Evolutionary conservation across 64 coral and sea anemone species (phyloP).

Genomic region (Actinia equina): DNA sequence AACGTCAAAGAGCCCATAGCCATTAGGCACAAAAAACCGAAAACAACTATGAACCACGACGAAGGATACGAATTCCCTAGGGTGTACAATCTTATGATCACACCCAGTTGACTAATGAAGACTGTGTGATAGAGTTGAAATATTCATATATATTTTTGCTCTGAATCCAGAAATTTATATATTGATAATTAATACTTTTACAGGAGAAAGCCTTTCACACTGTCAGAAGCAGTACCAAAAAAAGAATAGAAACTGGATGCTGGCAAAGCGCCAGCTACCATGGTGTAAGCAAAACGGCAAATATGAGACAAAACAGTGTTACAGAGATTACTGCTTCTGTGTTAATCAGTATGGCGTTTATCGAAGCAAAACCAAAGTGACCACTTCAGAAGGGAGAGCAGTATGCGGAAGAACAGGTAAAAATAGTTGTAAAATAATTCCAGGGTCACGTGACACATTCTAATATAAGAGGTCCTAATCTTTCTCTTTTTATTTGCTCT

Average conservation of each 20-base stretch:
- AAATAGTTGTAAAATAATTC: not conserved
- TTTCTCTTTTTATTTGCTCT: not conserved
- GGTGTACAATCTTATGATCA: too few species aligned
- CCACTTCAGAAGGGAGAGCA: not conserved
- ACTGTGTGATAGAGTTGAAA: too few species aligned
- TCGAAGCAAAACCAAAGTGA: not conserved
- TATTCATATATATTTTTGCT: too few species aligned
- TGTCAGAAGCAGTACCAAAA: constrained; percentile 57
- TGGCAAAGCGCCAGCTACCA: constrained; percentile 35
- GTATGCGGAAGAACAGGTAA: constrained; percentile 7
- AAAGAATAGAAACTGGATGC: constrained; percentile 33
- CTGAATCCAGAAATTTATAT: too few species aligned
- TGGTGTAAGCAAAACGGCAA: constrained; percentile 43
- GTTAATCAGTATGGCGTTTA: constrained; percentile 42
- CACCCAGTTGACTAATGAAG: too few species aligned
- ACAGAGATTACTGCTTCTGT: constrained; percentile 43
- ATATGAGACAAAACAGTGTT: constrained; percentile 41
- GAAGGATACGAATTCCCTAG: too few species aligned
- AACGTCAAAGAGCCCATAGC: too few species aligned
- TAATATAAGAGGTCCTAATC: too few species aligned
- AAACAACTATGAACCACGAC: too few species aligned
- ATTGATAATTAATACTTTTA: not conserved
- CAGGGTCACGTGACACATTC: too few species aligned
- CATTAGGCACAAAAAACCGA: too few species aligned
- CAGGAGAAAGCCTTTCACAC: constrained; percentile 28